Evolutionary conservation across 2,888 invertebrate species (phyloP).

Genomic region (Lasius fuliginosus): DNA sequence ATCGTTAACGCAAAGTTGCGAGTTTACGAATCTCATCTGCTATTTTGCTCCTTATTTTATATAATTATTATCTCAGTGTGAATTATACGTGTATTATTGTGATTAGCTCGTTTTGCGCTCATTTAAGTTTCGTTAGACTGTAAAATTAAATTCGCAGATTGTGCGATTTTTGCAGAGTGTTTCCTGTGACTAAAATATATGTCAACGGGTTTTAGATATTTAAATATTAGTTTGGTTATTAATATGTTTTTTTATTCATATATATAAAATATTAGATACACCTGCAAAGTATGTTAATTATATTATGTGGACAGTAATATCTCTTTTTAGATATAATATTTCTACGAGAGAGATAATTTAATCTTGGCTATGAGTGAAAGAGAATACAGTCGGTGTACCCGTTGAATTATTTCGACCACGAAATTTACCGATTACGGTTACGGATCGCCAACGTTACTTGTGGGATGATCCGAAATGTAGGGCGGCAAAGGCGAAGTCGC

Average conservation of each 20-base stretch:
- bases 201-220: not conserved
- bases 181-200: not conserved
- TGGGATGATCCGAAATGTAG: conserved; percentile 36
- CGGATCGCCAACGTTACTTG: not conserved
- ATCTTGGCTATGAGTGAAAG: not conserved
- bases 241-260: not conserved
- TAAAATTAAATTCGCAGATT: not conserved
- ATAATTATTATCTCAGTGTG: conserved; percentile 1
- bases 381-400: not conserved
- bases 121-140: not conserved
- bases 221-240: not conserved
- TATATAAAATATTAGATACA: not conserved
- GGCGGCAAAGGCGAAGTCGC: conserved; percentile 42
- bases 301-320: not conserved
- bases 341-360: not conserved
- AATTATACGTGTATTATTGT: not conserved
- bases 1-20: not conserved
- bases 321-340: not conserved
- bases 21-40: not conserved
- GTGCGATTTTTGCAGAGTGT: not conserved
- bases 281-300: not conserved
- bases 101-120: not conserved
- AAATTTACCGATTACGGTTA: not conserved
- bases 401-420: not conserved
- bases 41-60: conserved; percentile 8